phyloP scores from a whole-genome alignment of 2,888 invertebrate genomes.

The Notodonta ziczac region DNA sequence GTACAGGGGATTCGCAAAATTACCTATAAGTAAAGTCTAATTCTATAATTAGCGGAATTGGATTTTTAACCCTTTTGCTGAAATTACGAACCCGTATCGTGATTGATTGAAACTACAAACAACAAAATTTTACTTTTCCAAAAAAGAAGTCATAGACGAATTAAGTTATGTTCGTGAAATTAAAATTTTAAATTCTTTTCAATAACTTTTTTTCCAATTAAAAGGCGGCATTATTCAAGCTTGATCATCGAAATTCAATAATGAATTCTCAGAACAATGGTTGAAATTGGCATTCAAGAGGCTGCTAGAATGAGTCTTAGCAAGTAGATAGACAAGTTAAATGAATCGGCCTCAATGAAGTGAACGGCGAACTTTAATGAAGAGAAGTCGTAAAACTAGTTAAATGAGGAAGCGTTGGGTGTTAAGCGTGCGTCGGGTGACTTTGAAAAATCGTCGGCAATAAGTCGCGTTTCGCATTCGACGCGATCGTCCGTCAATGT shows the following conservation, averaged over 20 bases:
- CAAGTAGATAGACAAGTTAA: slow-evolving; percentile 1
- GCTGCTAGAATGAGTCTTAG: not conserved
- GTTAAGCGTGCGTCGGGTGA: slow-evolving; percentile 54
- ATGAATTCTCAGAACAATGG: not conserved
- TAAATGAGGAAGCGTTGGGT: slow-evolving; percentile 55
- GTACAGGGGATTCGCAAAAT: not conserved
- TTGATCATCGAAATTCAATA: not conserved
- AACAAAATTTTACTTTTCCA: not conserved
- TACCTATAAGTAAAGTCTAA: not conserved
- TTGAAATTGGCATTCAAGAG: slow-evolving; percentile 1
- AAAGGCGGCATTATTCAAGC: not conserved
- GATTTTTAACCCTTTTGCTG: not conserved
- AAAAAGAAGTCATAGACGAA: not conserved
- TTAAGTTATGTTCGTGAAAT: not conserved
- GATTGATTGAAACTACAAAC: not conserved
- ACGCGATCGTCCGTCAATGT: slow-evolving; percentile 73
- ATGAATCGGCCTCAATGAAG: slow-evolving; percentile 16
- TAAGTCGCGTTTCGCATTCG: slow-evolving; percentile 74
- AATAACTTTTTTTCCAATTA: not conserved
- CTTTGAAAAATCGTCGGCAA: slow-evolving; percentile 76
- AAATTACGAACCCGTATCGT: not conserved
- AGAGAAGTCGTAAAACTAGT: slow-evolving; percentile 47
- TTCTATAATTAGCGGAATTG: too few relatives aligned
- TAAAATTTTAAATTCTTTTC: not conserved
- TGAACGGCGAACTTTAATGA: slow-evolving; percentile 22